Percentiles rank a stretch among this genome's conserved stretches.
Evolutionary conservation across 2,113 vertebrate genomes (phyloP).

Genomic region (Eudyptes chrysolophus): DNA sequence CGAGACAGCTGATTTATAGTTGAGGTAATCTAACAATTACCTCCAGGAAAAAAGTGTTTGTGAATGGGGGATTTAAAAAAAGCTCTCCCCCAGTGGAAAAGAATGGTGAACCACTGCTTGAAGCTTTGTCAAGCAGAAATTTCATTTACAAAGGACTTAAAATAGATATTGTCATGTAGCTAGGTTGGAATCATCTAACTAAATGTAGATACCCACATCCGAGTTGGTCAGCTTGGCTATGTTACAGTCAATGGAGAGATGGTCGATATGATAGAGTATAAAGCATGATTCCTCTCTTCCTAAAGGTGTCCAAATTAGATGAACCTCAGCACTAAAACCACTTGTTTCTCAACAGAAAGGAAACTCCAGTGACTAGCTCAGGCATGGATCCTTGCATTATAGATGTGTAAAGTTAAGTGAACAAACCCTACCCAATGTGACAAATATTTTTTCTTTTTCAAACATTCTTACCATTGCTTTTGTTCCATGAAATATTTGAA

Average conservation of each 20-base stretch:
- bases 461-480: not conserved
- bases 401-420: slow-evolving; percentile 2
- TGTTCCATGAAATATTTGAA: slow-evolving; percentile 1
- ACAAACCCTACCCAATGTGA: not conserved
- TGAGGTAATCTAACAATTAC: not conserved
- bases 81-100: not conserved
- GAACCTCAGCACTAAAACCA: not conserved
- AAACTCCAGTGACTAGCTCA: not conserved
- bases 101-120: not conserved
- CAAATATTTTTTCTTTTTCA: not conserved
- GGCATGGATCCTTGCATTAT: not conserved
- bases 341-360: not conserved
- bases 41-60: not conserved
- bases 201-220: not conserved
- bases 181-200: not conserved
- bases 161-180: not conserved
- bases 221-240: not conserved
- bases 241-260: not conserved
- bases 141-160: not conserved
- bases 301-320: not conserved
- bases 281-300: not conserved
- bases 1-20: not conserved
- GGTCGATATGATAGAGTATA: not conserved
- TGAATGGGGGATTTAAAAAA: not conserved
- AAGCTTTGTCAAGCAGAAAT: not conserved